Percentiles rank a stretch among this genome's conserved stretches.
phyloP scores from a whole-genome alignment of 2,888 invertebrate genomes.

The Palloptera scutellata region DNA sequence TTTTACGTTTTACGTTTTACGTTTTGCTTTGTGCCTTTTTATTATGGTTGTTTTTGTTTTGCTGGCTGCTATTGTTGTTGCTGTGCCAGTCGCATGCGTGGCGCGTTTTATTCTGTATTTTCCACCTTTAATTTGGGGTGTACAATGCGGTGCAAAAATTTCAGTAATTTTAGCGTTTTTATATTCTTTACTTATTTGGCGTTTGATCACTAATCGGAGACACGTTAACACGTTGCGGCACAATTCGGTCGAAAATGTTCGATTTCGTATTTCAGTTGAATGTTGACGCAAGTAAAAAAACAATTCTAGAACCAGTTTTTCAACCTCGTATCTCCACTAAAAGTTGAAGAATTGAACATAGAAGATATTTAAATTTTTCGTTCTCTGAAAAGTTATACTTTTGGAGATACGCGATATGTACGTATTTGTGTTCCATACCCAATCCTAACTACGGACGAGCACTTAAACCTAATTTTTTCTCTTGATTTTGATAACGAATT shows the following conservation, averaged over 20 bases:
- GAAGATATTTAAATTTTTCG: too few species aligned
- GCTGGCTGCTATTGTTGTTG: constrained; percentile 23
- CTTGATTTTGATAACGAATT: too few species aligned
- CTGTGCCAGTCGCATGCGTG: constrained; percentile 36
- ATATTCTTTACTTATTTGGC: constrained; percentile 36
- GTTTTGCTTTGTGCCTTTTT: constrained; percentile 27
- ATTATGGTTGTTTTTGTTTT: constrained; percentile 34
- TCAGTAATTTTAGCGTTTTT: constrained; percentile 47
- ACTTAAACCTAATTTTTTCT: too few species aligned
- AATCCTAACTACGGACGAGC: too few species aligned
- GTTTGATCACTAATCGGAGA: constrained; percentile 31
- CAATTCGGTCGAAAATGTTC: background rate
- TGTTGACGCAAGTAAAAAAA: too few species aligned
- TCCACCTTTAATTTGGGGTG: constrained; percentile 48
- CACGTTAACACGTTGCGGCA: constrained; percentile 11
- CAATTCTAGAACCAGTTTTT: too few species aligned
- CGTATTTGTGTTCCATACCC: too few species aligned
- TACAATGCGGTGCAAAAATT: constrained; percentile 49
- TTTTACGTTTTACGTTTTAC: too few species aligned
- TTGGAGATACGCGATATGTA: too few species aligned
- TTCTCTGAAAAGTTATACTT: too few species aligned
- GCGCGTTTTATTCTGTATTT: constrained; percentile 41
- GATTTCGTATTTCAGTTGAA: background rate
- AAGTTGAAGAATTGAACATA: too few species aligned
- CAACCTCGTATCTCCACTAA: too few species aligned